Conservation (phyloP, 2,888 invertebrate species). For the Leptinotarsa tumamoca region DNA sequence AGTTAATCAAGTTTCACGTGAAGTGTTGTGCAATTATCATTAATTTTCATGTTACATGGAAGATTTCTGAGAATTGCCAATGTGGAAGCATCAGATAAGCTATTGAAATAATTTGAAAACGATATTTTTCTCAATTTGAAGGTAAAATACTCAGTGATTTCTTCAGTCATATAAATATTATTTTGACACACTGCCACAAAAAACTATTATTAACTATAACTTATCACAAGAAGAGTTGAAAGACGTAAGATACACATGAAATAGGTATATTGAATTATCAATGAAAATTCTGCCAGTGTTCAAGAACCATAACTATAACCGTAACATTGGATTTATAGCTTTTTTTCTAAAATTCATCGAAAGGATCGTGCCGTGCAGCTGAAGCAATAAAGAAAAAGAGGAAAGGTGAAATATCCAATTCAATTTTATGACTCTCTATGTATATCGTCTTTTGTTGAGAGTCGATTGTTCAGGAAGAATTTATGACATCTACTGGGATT, state of each 20-base stretch:
- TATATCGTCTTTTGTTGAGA: constrained; percentile 9
- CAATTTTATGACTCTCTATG: constrained; percentile 13
- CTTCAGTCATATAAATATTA: no score
- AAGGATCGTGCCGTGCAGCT: constrained; percentile 31
- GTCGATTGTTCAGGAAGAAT: constrained; percentile 13
- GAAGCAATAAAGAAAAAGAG: constrained; percentile 25
- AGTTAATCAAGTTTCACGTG: no score
- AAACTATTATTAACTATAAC: no score
- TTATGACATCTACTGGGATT: not conserved
- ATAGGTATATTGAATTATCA: constrained; percentile 33
- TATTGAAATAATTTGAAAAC: no score
- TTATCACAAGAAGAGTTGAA: not conserved
- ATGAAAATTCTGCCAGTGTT: constrained; percentile 23
- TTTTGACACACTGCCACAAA: no score
- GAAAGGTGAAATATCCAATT: constrained; percentile 15
- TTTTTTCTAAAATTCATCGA: constrained; percentile 28
- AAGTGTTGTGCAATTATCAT: no score
- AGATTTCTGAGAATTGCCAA: no score
- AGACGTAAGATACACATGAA: constrained; percentile 21
- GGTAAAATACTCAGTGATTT: no score
- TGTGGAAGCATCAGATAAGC: no score
- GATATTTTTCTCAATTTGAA: no score
- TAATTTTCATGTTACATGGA: no score
- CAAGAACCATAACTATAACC: constrained; percentile 18
- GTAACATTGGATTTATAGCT: constrained; percentile 33